These are phyloP conservation scores for Setophaga coronata DNA, from an alignment of 2,113 vertebrate genomes.

Conservation along the genomic window DNA sequence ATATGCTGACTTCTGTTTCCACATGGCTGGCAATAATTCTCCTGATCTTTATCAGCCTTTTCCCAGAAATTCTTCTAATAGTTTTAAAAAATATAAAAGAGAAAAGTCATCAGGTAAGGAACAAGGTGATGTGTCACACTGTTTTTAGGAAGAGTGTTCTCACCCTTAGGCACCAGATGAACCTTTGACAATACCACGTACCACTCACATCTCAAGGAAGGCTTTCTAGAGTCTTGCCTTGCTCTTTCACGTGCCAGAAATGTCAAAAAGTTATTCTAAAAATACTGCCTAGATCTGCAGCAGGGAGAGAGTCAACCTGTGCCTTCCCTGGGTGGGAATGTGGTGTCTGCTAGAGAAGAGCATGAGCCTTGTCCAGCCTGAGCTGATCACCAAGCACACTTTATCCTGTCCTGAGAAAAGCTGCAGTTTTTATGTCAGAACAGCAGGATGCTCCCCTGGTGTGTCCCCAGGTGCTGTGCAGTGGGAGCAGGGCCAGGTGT, in stretches of 20 bases:
- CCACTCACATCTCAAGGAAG: slow-evolving; percentile 27
- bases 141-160: slow-evolving; percentile 45
- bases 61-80: slow-evolving; percentile 90
- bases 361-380: not conserved
- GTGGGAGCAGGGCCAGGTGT: not conserved
- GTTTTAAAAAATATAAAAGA: slow-evolving; percentile 75
- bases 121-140: not conserved
- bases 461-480: not conserved
- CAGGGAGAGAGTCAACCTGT: slow-evolving; percentile 11
- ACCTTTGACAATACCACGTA: not conserved
- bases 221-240: slow-evolving; percentile 60
- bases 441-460: not conserved
- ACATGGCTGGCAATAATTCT: slow-evolving; percentile 93
- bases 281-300: slow-evolving; percentile 30
- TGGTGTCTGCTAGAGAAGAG: not conserved
- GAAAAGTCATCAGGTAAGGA: slow-evolving; percentile 78
- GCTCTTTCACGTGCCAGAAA: not conserved
- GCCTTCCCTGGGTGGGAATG: not conserved
- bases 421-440: not conserved
- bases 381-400: not conserved
- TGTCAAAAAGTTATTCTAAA: not conserved
- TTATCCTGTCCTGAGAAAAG: rapidly evolving
- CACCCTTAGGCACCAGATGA: slow-evolving; percentile 1
- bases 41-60: slow-evolving; percentile 92
- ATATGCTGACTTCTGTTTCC: slow-evolving; percentile 92